Base-by-base conservation (phyloP, 1,140 invertebrate genomes). In the Phymastichus coffea region DNA sequence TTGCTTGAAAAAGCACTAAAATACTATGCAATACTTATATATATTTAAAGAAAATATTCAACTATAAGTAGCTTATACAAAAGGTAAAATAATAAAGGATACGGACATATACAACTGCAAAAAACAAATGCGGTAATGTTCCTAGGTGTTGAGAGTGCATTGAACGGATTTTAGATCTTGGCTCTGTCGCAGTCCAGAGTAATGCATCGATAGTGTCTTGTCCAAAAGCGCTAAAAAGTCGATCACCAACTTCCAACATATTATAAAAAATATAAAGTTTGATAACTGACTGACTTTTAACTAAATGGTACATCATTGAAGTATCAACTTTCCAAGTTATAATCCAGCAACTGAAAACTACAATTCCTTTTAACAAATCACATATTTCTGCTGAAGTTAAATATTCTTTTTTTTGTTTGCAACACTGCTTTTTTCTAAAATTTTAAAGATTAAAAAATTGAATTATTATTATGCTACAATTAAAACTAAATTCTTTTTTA, bases 251-350 rank as follows among this genome's bases (percentile, higher is more conserved):
- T 84, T 99, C 98, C 47, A 99, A 80, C 95, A 99, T 99, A 81
- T 99, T 99, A 76, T 96, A 99, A 81, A 99, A 98, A 74, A 99
- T 97, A 75, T 99, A 99, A 44, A 99, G 81, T 76, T 99, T 99
- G 73, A 99, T 98, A 46, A 98, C 93, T 52, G 95, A 97, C 75
- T 99, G 98, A 70, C 94, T 97, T 77, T 99, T 95, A 23, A 99
- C 97, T 63, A 98, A 83, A 80, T 99, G 98, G 80, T 99, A 99
- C 82, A 99, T 89, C 83, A 99, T 94, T 63, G 97, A 98, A 10
- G 95, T 98, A 75, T 99, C 97, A 53, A 99, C 87, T 69, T 93
- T 91, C 63, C 89, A 89, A 80, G 97, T 91, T 28, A 95, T 80
- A 53, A 90, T 82, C 73, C 89, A 92, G 68, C 93, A 93, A 23